phyloP scores from a whole-genome alignment of 2,888 invertebrate genomes.

The Mystacides longicornis region DNA sequence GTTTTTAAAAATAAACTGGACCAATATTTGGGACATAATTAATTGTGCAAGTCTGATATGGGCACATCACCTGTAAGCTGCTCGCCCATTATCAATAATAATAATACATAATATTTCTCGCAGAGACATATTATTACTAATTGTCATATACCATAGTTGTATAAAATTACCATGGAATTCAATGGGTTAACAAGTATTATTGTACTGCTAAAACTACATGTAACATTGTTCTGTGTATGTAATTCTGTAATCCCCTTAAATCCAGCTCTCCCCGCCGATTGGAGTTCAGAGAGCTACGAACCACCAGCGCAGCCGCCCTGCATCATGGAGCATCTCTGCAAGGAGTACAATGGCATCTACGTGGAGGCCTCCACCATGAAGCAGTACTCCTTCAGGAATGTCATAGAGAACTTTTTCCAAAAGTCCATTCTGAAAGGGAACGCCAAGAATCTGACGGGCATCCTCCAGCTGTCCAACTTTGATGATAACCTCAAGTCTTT shows the following conservation, averaged over 20 bases:
- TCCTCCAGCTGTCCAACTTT: conserved; percentile 73
- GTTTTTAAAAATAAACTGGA: too few species aligned
- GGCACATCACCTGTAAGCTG: too few species aligned
- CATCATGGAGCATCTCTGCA: conserved; percentile 75
- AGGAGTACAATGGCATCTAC: conserved; percentile 71
- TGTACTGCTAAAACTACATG: too few species aligned
- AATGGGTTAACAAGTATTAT: too few species aligned
- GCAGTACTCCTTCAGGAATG: conserved; percentile 76
- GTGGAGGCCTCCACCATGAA: conserved; percentile 88
- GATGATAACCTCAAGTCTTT: conserved; percentile 80
- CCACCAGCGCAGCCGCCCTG: conserved; percentile 66
- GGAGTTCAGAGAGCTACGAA: conserved; percentile 51
- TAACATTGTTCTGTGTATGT: not conserved
- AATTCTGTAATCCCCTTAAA: conserved; percentile 8
- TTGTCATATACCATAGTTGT: too few species aligned
- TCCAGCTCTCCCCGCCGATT: conserved; percentile 65
- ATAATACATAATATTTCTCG: too few species aligned
- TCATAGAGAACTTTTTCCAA: conserved; percentile 68
- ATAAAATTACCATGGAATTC: too few species aligned
- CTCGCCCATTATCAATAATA: too few species aligned
- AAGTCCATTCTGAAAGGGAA: conserved; percentile 71
- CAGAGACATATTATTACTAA: too few species aligned
- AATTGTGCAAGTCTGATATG: too few species aligned
- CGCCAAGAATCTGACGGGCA: conserved; percentile 58
- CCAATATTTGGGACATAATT: too few species aligned